phyloP scores from a whole-genome alignment of 2,113 vertebrate species.

The Anarhynchus alexandrinus region DNA sequence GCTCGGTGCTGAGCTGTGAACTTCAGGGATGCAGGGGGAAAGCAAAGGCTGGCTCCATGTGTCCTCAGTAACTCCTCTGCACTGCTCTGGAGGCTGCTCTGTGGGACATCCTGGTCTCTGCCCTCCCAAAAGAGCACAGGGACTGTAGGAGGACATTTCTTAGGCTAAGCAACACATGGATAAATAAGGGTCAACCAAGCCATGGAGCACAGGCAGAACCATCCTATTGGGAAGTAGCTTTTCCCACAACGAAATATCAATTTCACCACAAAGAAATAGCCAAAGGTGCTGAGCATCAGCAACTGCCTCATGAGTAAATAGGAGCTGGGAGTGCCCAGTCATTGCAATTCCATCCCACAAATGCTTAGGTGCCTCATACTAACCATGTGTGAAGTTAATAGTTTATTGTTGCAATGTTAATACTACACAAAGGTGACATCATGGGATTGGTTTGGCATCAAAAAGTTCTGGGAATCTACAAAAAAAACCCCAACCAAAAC shows the following conservation, averaged over 20 bases:
- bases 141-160: neutral
- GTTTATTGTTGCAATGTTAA: neutral
- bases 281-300: neutral
- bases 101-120: neutral
- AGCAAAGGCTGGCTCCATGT: neutral
- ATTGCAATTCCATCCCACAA: neutral
- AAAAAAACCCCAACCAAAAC: neutral
- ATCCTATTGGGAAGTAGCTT: neutral
- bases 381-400: neutral
- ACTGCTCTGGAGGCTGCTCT: neutral
- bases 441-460: neutral
- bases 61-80: neutral
- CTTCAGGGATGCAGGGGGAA: neutral
- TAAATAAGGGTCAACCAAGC: neutral
- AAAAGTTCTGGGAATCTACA: neutral
- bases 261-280: neutral
- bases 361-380: neutral
- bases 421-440: neutral
- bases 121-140: neutral
- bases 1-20: neutral
- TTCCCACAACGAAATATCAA: neutral
- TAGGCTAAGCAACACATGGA: neutral
- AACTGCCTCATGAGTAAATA: neutral
- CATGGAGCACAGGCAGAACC: neutral
- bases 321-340: neutral